phyloP scores from a whole-genome alignment of 2,113 vertebrate genomes.

The Macaca nemestrina region DNA sequence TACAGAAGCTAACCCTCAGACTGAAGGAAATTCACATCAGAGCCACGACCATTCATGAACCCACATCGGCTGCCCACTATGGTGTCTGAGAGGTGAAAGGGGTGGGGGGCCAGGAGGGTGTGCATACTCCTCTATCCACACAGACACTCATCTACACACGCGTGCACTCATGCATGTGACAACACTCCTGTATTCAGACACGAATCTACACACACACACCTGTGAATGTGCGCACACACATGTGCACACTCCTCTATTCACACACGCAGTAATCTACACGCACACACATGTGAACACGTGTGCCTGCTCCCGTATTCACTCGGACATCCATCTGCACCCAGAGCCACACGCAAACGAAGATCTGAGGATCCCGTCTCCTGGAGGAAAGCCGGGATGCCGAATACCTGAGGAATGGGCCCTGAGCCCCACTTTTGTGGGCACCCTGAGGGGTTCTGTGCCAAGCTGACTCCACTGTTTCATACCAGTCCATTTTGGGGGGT shows the following conservation, averaged over 20 bases:
- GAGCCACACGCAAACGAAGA: rapidly evolving
- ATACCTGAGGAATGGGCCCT: no score
- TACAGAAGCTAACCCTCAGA: background rate
- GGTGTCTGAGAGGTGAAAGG: background rate
- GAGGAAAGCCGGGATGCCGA: background rate
- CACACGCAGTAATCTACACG: no score
- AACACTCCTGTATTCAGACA: background rate
- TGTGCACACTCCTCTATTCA: no score
- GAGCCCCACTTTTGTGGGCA: background rate
- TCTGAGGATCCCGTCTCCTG: rapidly evolving
- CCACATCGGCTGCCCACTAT: rapidly evolving
- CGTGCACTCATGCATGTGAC: no score
- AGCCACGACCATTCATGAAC: background rate
- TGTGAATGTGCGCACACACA: no score
- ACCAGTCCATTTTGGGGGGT: rapidly evolving
- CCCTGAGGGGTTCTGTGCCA: rapidly evolving
- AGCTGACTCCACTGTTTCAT: rapidly evolving
- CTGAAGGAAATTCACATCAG: background rate
- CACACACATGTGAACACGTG: background rate
- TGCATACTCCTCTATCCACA: background rate
- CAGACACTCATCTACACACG: no score
- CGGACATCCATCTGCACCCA: no score
- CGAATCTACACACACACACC: background rate
- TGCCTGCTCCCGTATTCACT: background rate
- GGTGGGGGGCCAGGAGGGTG: background rate